Evolutionary conservation across 2,113 vertebrate genomes (phyloP).

Genomic region (Saguinus imperator): DNA sequence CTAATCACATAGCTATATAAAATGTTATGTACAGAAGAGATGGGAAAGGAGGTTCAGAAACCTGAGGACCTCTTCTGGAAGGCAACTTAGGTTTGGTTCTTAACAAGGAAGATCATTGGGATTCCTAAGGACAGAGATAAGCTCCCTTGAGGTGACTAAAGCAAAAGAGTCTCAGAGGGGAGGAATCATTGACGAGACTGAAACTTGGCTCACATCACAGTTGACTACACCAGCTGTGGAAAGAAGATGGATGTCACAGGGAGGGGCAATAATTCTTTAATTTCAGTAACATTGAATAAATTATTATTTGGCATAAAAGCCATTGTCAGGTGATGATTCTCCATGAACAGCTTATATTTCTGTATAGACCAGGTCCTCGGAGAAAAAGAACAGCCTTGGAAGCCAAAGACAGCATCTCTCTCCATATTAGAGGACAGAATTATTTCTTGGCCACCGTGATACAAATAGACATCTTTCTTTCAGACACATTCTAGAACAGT

Average conservation of each 20-base stretch:
- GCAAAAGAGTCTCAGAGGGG: neutral
- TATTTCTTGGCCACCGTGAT: neutral
- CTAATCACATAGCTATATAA: neutral
- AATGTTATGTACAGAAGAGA: neutral
- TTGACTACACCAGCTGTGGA: no score
- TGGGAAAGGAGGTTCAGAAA: neutral
- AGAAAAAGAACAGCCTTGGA: neutral
- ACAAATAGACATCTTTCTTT: neutral
- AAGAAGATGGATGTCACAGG: neutral
- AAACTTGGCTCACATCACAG: neutral
- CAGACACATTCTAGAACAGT: neutral
- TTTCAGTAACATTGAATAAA: neutral
- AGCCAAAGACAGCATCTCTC: neutral
- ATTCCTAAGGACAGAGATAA: neutral
- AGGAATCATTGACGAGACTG: neutral
- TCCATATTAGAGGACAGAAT: neutral
- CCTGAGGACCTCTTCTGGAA: neutral
- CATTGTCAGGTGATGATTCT: neutral
- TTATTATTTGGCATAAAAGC: neutral
- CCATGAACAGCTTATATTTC: neutral
- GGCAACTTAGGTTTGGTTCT: neutral
- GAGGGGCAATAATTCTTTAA: neutral
- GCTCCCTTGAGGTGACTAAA: neutral
- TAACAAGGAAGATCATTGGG: neutral
- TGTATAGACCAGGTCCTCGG: neutral